Percentiles rank a stretch among this genome's conserved stretches.
Evolutionary conservation across 1,140 invertebrate genomes (phyloP).

Genomic region (Charaxes varanes): DNA sequence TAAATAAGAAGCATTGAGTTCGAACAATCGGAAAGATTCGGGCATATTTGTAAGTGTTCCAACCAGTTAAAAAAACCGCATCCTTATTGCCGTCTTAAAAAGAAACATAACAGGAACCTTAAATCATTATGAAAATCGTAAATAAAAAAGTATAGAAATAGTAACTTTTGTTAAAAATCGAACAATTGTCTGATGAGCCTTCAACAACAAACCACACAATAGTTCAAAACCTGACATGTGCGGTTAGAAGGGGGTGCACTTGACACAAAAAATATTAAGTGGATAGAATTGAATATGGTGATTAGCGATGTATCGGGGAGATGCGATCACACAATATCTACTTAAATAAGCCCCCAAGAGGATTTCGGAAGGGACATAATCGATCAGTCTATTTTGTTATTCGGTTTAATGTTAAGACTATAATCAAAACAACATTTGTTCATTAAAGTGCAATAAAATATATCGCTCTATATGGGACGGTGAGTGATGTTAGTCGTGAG

Average conservation of each 20-base stretch:
- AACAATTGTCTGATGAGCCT: conserved; percentile 15
- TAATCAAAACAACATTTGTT: too few species aligned
- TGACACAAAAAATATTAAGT: conserved; percentile 54
- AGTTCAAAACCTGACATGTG: conserved; percentile 47
- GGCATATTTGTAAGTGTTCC: too few species aligned
- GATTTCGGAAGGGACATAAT: conserved; percentile 16
- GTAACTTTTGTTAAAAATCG: conserved; percentile 6
- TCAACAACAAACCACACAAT: conserved; percentile 16
- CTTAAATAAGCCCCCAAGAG: conserved; percentile 40
- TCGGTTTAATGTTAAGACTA: too few species aligned
- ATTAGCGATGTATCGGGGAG: conserved; percentile 31
- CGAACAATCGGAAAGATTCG: too few species aligned
- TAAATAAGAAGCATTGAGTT: too few species aligned
- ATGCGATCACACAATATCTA: conserved; percentile 37
- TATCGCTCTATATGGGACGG: too few species aligned
- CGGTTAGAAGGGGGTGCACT: conserved; percentile 34
- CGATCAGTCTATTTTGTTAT: background rate
- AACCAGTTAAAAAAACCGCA: too few species aligned
- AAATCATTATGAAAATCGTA: conserved; percentile 1
- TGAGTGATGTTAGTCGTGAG: too few species aligned
- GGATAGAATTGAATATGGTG: conserved; percentile 63
- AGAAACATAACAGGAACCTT: background rate
- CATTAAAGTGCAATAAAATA: too few species aligned
- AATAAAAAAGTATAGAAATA: background rate
- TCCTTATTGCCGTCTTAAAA: background rate